Evolutionary conservation across 1,140 invertebrate genomes (phyloP).

Genomic region (Cataglyphis hispanica): DNA sequence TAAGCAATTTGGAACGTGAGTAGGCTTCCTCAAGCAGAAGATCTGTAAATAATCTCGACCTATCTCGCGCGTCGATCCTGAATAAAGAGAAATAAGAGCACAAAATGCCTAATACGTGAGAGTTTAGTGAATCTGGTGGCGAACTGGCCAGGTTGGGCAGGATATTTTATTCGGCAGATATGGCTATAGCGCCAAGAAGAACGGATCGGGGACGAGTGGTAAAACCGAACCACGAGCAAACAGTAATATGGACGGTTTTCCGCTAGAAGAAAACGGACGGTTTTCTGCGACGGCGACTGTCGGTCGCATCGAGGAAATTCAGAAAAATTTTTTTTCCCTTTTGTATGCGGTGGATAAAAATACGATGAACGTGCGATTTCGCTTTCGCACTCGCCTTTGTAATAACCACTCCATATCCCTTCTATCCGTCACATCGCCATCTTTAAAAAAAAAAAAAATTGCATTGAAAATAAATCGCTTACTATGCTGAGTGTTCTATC

Average conservation of each 20-base stretch:
- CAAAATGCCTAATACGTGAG: not conserved
- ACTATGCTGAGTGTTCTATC: not conserved
- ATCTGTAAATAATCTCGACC: not conserved
- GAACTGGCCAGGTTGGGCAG: constrained; percentile 17
- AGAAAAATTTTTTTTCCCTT: constrained; percentile 61
- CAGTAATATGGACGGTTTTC: constrained; percentile 72
- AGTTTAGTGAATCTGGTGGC: constrained; percentile 11
- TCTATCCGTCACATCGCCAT: not conserved
- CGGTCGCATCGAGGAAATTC: constrained; percentile 40
- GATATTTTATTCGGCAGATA: constrained; percentile 61
- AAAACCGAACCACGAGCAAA: constrained; percentile 70
- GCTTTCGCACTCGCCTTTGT: constrained; percentile 47
- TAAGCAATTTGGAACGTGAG: not conserved
- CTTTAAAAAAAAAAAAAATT: not conserved
- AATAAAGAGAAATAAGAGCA: not conserved
- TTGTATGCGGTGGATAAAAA: constrained; percentile 49
- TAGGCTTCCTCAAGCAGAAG: not conserved
- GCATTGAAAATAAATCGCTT: constrained; percentile 39
- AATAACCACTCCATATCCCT: constrained; percentile 38
- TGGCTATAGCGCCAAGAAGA: constrained; percentile 42
- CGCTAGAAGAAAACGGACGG: constrained; percentile 41
- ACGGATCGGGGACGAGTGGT: constrained; percentile 26
- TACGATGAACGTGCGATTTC: constrained; percentile 51
- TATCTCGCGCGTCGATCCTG: not conserved
- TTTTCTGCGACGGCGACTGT: not conserved